Evolutionary conservation across 2,113 vertebrate genomes (phyloP), one percentile per base, ranked within the genome.

Genomic region (Protobothrops mucrosquamatus): DNA sequence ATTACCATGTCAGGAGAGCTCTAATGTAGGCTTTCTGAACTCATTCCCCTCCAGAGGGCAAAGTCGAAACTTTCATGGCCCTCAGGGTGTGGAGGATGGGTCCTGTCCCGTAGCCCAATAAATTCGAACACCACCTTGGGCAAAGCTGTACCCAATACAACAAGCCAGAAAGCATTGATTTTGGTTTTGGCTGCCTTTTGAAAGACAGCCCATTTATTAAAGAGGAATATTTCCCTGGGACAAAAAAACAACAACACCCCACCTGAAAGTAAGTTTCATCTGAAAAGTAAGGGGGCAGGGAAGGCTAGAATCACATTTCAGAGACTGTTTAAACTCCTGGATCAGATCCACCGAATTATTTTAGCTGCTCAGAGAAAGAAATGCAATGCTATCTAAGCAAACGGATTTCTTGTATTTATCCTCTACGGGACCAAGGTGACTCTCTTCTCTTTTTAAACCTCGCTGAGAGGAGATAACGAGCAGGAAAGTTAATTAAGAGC

Each of bases 321-420:
- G 46, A 55, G 87, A 54, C 85, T 93, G 55, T 92, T 95, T 94
- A 91, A 93, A 94, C 93, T 89, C 93, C 24, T 87, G 48, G 64
- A 89, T 88, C 92, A 92, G 88, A 92, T 56, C 89, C 81, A 91
- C 91, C 96, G 93, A 81, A 92, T 61, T 87, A 22, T 93, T 88
- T 55, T 20, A 92, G 59, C 85, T 89, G 86, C 87, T 85, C 74
- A 3, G 92, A 93, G 87, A 8, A 14, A 87, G 87, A 89, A 48
- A 0, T 54, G 87, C 91, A 54, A 94, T 74, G 90, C 64, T 54
- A 64, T 81, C 74, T 43, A n/a, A 24, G 24, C 69, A 34, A 56
- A 54, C 24, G 52, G 48, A 94, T 64, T 43, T 51, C n/a, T 92
- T 61, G 7, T n/a, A 12, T 18, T 96, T 91, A 92, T 92, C 48